Evolutionary conservation across 2,888 invertebrate genomes (phyloP).

Genomic region (Epinotia bilunana): DNA sequence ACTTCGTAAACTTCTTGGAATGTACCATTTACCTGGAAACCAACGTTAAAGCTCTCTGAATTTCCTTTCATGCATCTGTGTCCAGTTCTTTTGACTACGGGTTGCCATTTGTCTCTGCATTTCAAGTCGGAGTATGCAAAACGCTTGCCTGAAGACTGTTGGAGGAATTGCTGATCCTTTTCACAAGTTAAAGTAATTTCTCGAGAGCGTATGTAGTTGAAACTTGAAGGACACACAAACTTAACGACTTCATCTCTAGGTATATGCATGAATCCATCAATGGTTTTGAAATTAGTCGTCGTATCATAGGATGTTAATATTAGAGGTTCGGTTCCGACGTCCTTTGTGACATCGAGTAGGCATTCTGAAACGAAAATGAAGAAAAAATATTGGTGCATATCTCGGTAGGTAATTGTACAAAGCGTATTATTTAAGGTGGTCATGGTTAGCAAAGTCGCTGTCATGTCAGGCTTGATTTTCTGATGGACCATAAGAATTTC

Average conservation of each 20-base stretch:
- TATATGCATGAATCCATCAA: conserved; percentile 53
- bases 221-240: conserved; percentile 57
- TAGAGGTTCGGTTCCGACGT: conserved; percentile 54
- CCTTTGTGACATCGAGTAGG: conserved; percentile 52
- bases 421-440: too few relatives aligned
- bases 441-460: too few relatives aligned
- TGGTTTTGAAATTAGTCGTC: conserved; percentile 50
- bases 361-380: conserved; percentile 57
- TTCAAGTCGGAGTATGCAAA: conserved; percentile 56
- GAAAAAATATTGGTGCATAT: neutral
- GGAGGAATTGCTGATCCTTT: conserved; percentile 50
- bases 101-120: conserved; percentile 54
- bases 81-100: conserved; percentile 48
- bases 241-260: conserved; percentile 49
- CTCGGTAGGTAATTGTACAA: too few relatives aligned
- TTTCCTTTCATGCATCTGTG: conserved; percentile 50
- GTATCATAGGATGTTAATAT: conserved; percentile 46
- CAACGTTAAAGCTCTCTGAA: conserved; percentile 56
- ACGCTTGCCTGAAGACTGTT: conserved; percentile 44
- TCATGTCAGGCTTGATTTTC: too few relatives aligned
- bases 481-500: too few relatives aligned
- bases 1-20: conserved; percentile 58
- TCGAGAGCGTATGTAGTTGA: conserved; percentile 47
- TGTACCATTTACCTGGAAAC: conserved; percentile 48
- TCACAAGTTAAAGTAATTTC: conserved; percentile 54